Evolutionary conservation across 2,888 invertebrate genomes (phyloP).

Genomic region (Amphipoea oculea): DNA sequence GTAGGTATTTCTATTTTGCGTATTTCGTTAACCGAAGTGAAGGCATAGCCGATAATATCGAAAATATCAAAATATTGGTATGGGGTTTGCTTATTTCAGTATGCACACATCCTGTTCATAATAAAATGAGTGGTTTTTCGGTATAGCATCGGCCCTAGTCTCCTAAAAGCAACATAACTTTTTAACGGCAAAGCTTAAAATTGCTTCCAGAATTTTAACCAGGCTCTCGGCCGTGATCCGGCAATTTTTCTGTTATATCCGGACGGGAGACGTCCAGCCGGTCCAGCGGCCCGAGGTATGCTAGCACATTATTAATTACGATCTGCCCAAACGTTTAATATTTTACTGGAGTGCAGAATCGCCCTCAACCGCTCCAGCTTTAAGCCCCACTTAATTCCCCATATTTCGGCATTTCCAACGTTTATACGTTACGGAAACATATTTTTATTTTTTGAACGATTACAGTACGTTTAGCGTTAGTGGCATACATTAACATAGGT

Average conservation of each 20-base stretch:
- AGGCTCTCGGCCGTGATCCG: conserved; percentile 80
- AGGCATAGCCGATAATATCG: not conserved
- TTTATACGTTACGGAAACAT: conserved; percentile 78
- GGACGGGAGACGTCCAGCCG: conserved; percentile 74
- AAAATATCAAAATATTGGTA: conserved; percentile 32
- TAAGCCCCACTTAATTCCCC: conserved; percentile 86
- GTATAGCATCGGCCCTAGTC: conserved; percentile 69
- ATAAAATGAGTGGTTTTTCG: conserved; percentile 72
- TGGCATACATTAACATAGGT: conserved; percentile 52
- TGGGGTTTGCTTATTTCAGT: conserved; percentile 41
- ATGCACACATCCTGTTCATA: conserved; percentile 66
- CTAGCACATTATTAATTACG: conserved; percentile 88
- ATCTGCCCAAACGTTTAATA: conserved; percentile 86
- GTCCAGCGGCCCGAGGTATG: conserved; percentile 75
- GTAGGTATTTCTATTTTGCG: conserved; percentile 19
- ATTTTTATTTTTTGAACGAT: conserved; percentile 78
- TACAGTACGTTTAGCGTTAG: conserved; percentile 56
- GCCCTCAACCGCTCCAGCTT: conserved; percentile 80
- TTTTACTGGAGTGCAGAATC: conserved; percentile 86
- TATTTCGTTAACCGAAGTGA: conserved; percentile 5
- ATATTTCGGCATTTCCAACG: conserved; percentile 83
- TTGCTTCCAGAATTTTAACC: conserved; percentile 81
- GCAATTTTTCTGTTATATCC: conserved; percentile 88
- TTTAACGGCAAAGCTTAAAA: conserved; percentile 76
- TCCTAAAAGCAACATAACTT: conserved; percentile 76